Evolutionary conservation across 2,797 vertebrate genomes (phyloP).

Genomic region (Uromys caudimaculatus): DNA sequence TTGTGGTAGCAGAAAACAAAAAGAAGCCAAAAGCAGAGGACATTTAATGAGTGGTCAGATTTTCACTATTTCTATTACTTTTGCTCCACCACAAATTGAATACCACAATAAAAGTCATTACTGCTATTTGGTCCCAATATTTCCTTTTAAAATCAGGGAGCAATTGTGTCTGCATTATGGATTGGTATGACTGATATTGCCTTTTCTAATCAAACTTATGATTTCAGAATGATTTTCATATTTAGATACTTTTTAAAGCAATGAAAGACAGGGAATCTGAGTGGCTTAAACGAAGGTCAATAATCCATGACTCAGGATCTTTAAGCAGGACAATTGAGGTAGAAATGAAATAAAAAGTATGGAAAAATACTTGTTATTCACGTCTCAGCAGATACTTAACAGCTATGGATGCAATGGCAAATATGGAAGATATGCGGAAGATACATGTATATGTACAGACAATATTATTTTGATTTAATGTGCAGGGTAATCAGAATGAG

Average conservation of each 20-base stretch:
- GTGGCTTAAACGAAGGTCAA: neutral
- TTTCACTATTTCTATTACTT: neutral
- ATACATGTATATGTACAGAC: neutral
- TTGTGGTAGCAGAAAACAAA: neutral
- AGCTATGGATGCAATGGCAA: neutral
- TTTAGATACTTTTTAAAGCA: neutral
- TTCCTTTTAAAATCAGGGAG: neutral
- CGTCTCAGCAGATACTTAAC: constrained; percentile 25
- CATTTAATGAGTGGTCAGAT: neutral
- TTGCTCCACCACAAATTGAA: neutral
- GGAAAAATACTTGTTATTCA: neutral
- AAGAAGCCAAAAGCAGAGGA: neutral
- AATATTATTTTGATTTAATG: constrained; percentile 39
- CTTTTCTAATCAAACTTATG: constrained; percentile 12
- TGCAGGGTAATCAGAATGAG: neutral
- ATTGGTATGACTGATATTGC: neutral
- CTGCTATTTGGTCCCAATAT: neutral
- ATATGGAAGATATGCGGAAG: neutral
- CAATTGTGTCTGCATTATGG: neutral
- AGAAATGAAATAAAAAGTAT: neutral
- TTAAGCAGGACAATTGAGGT: neutral
- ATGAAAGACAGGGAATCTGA: neutral
- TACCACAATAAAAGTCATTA: neutral
- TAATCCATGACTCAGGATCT: neutral
- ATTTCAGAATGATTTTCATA: neutral